Evolutionary conservation across 2,113 vertebrate genomes (phyloP).

Genomic region (Oncorhynchus gorbuscha): DNA sequence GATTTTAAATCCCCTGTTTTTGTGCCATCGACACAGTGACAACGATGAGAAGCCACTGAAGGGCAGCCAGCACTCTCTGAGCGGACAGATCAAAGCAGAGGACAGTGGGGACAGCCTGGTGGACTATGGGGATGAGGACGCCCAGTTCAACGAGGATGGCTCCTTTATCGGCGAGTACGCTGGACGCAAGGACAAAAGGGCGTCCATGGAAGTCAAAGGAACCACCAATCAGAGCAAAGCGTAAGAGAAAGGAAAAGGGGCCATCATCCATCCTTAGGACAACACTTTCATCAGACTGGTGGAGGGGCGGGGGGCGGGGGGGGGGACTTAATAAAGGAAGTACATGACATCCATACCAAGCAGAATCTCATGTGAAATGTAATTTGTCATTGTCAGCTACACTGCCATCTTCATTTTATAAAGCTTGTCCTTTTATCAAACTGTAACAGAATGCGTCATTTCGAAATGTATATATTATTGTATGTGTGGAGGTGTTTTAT

Average conservation of each 20-base stretch:
- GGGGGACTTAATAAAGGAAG: conserved; percentile 17
- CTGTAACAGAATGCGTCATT: conserved; percentile 62
- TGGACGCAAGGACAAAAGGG: conserved; percentile 87
- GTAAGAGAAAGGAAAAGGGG: conserved; percentile 49
- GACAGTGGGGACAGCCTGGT: conserved; percentile 94
- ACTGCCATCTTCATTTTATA: conserved; percentile 65
- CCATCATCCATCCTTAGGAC: conserved; percentile 26
- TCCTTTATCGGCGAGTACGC: conserved; percentile 96
- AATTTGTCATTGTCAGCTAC: conserved; percentile 65
- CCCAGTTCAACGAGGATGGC: conserved; percentile 94
- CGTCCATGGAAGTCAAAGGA: conserved; percentile 85
- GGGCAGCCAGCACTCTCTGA: conserved; percentile 85
- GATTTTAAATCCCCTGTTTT: conserved; percentile 47
- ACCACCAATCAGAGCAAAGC: conserved; percentile 76
- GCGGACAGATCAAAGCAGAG: conserved; percentile 81
- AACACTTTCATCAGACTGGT: conserved; percentile 14
- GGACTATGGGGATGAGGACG: conserved; percentile 91
- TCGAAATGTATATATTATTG: conserved; percentile 69
- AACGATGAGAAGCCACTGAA: conserved; percentile 96
- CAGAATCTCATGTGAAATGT: conserved; percentile 58
- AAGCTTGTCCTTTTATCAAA: conserved; percentile 54
- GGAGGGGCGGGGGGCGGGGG: not conserved
- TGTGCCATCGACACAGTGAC: conserved; percentile 72
- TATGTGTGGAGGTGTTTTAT: conserved; percentile 61
- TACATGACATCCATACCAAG: conserved; percentile 52